A percentile compares a stretch with the other conserved stretches of the same genome.
phyloP scores from a whole-genome alignment of 2,797 vertebrate genomes.

The Phoebastria nigripes region DNA sequence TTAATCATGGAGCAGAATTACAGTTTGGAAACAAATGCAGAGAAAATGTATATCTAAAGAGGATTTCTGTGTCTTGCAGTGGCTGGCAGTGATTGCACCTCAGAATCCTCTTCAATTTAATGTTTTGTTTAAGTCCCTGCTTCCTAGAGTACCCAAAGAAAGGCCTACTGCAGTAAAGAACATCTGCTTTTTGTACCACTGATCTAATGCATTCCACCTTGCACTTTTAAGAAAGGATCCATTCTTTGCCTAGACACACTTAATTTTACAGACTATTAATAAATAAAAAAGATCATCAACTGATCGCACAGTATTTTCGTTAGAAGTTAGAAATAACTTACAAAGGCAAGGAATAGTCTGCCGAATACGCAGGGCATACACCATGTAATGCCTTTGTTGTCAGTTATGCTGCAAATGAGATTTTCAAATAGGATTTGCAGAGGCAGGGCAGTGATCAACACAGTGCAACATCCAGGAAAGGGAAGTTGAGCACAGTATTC shows the following conservation, averaged over 20 bases:
- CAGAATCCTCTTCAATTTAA: slow-evolving; percentile 48
- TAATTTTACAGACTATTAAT: slow-evolving; percentile 65
- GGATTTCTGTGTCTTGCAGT: slow-evolving; percentile 11
- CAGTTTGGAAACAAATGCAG: slow-evolving; percentile 41
- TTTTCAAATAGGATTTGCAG: slow-evolving; percentile 73
- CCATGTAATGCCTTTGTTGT: slow-evolving; percentile 67
- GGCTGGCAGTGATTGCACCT: slow-evolving; percentile 20
- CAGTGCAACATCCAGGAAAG: slow-evolving; percentile 36
- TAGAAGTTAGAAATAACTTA: slow-evolving; percentile 59
- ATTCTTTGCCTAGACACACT: slow-evolving; percentile 58
- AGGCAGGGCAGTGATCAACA: slow-evolving; percentile 47
- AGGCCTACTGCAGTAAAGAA: slow-evolving; percentile 42
- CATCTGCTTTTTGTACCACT: slow-evolving; percentile 49
- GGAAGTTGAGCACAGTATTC: slow-evolving; percentile 46
- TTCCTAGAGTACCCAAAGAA: slow-evolving; percentile 36
- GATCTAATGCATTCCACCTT: slow-evolving; percentile 49
- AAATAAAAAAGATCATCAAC: slow-evolving; percentile 48
- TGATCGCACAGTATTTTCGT: slow-evolving; percentile 16
- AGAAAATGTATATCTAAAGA: slow-evolving; percentile 6
- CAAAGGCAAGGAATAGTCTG: slow-evolving; percentile 36
- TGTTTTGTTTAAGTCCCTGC: slow-evolving; percentile 48
- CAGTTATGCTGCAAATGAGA: slow-evolving; percentile 70
- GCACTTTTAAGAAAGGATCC: slow-evolving; percentile 53
- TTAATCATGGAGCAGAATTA: background rate
- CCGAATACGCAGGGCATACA: slow-evolving; percentile 19